Base-by-base conservation (phyloP, 2,888 invertebrate genomes). In the Microdon myrmicae region DNA sequence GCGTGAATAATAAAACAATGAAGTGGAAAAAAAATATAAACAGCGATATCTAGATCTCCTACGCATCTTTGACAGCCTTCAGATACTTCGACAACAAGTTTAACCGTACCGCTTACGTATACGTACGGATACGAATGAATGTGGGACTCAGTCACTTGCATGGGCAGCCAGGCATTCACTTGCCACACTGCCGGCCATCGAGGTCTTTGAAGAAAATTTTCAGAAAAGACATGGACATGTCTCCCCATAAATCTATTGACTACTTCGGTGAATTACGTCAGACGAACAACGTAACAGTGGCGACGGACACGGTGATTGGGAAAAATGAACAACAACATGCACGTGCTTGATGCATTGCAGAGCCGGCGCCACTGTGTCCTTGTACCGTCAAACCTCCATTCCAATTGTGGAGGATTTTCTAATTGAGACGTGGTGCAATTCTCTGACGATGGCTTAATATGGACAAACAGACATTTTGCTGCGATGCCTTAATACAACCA, bases 381-480 rank as follows among this genome's bases (percentile, higher is more conserved):
- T 64, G 64, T 58, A 58, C 58, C 45, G 58, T 64, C 51, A 51
- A 56, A 58, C 51, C 64, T 58, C 35, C 58, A 64, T 51, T 64
- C 64, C 64, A 64, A 64, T 53, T 58, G 64, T 58, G 58, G 58
- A 64, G 64, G 64, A 64, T 64, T 64, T 64, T 64, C 43, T 58
- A 58, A 64, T 64, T 51, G 45, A 56, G 41, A 29, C 32, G 51
- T 64, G 64, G 58, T 53, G 64, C 64, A 51, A 56, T 56, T 64
- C 45, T 35, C 45, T 51, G 51, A 45, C 64, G 47, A 58, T 41
- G 41, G 31, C 64, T 64, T 45, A 56, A 64, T 64, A 64, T 64
- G 64, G 64, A 49, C 60, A 61, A 61, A 39, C 39, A 55, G 56
- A 64, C 64, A 58, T 56, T 45, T 58, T 47, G 32, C 38, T 47